Evolutionary conservation across 1,140 invertebrate species (phyloP).

Genomic region (Drosophila setifemur): DNA sequence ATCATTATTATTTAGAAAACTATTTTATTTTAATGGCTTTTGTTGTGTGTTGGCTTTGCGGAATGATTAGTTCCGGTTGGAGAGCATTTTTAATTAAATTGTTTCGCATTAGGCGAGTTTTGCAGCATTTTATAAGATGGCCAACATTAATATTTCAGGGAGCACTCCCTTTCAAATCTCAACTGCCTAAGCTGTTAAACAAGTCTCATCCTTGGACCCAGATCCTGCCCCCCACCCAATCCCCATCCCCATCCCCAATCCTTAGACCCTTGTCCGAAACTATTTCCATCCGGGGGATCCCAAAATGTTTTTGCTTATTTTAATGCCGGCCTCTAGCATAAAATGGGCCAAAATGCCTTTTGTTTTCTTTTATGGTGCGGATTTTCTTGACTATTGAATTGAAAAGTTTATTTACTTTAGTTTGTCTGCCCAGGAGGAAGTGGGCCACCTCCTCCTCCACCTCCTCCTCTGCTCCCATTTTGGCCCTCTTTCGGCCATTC

Average conservation of each 20-base stretch:
- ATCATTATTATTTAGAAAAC: no score
- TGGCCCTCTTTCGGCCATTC: slow-evolving; percentile 16
- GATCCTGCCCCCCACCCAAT: neutral
- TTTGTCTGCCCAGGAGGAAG: neutral
- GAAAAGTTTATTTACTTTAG: slow-evolving; percentile 70
- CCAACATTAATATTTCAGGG: slow-evolving; percentile 45
- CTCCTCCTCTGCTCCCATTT: neutral
- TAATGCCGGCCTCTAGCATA: slow-evolving; percentile 20
- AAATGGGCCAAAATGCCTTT: slow-evolving; percentile 40
- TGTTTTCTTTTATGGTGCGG: slow-evolving; percentile 59
- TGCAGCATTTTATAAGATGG: neutral
- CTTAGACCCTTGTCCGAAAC: slow-evolving; percentile 47
- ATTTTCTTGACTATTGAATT: slow-evolving; percentile 73
- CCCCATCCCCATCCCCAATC: neutral
- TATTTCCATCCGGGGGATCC: slow-evolving; percentile 28
- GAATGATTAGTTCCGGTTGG: no score
- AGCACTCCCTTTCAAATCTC: slow-evolving; percentile 17
- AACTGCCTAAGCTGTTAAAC: slow-evolving; percentile 48
- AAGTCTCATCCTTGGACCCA: slow-evolving; percentile 19
- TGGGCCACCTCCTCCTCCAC: no score
- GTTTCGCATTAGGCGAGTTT: slow-evolving; percentile 15
- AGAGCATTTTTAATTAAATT: slow-evolving; percentile 22
- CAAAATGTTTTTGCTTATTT: slow-evolving; percentile 51
- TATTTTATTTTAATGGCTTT: no score
- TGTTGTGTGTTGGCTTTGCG: no score